These are phyloP conservation scores for Leguminivora glycinivorella DNA, from an alignment of 1,140 invertebrate species.

Conservation along the genomic window DNA sequence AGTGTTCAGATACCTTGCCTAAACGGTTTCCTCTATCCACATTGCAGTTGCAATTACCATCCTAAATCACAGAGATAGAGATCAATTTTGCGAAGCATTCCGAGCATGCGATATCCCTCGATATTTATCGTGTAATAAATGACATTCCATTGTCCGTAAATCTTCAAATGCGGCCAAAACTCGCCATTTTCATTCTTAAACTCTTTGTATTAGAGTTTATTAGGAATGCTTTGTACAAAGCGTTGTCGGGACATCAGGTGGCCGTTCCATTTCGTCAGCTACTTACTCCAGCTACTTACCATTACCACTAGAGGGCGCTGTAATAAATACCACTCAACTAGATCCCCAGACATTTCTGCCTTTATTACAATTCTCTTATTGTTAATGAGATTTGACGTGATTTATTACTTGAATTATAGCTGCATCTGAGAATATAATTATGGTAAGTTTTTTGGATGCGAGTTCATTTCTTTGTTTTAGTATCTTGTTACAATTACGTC, in stretches of 20 bases:
- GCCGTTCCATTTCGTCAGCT: conserved; percentile 20
- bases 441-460: neutral
- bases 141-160: conserved; percentile 14
- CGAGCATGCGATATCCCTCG: conserved; percentile 9
- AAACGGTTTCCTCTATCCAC: neutral
- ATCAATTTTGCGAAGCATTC: neutral
- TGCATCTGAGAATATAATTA: neutral
- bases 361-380: conserved; percentile 38
- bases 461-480: neutral
- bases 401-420: conserved; percentile 14
- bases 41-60: conserved; percentile 5
- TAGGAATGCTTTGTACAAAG: neutral
- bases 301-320: conserved; percentile 37
- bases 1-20: neutral
- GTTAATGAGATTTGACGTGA: conserved; percentile 18
- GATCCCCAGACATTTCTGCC: conserved; percentile 43
- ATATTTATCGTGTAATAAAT: conserved; percentile 15
- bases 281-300: conserved; percentile 8
- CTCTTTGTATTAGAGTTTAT: neutral
- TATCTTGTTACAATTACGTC: neutral
- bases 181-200: neutral
- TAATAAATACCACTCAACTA: conserved; percentile 54
- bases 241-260: conserved; percentile 17
- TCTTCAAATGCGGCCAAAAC: neutral
- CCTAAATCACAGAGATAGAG: neutral